Base-by-base conservation (phyloP, 2,113 vertebrate genomes). In the Syngnathoides biaculeatus region DNA sequence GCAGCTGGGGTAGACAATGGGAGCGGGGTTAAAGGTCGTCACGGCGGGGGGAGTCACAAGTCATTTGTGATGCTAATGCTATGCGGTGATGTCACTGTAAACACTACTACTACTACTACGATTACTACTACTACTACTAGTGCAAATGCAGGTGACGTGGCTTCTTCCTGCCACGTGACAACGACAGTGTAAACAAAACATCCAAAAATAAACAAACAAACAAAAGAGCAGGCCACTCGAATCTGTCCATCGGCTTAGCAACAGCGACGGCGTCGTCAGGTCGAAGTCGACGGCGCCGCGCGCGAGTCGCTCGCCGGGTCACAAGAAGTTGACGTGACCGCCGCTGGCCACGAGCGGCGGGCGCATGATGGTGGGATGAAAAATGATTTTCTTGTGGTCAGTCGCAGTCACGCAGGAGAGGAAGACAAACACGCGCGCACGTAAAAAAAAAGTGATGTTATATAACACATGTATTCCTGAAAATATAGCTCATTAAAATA, bases 1-100 rank as follows among this genome's bases (percentile, higher is more conserved):
- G 40, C 64, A 65, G 64, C 42, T 65, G 64, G 45, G 64, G 47
- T 50, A 65, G 64, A 65, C 64, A 65, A 65, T 65, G 64, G 13
- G 48, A 5, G 24, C 6, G 12, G 30, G 64, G 47, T 65, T 10
- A 52, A 13, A 20, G 64, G 64, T 65, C 26, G 24, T 35, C 45
- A 12, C 10, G 30, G 47, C 19, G 11, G 47, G 27, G 27, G 64
- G 64, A 38, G 64, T 65, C 27, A 48, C 20, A 12, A 65, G 64
- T n/a, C 64, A 26, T 50, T 65, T 52, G 64, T n/a, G 42, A 65
- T 65, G 64, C 47, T 50, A 50, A 65, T 65, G 17, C 26, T 38
- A 50, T 65, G 48, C 20, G 20, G 24, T 47, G 11, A 26, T 52
- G 27, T 35, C 64, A 65, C 11, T 56, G 53, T 56, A 56, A 56